phyloP scores from a whole-genome alignment of 2,797 vertebrate genomes.

The Melanotaenia nigrans region DNA sequence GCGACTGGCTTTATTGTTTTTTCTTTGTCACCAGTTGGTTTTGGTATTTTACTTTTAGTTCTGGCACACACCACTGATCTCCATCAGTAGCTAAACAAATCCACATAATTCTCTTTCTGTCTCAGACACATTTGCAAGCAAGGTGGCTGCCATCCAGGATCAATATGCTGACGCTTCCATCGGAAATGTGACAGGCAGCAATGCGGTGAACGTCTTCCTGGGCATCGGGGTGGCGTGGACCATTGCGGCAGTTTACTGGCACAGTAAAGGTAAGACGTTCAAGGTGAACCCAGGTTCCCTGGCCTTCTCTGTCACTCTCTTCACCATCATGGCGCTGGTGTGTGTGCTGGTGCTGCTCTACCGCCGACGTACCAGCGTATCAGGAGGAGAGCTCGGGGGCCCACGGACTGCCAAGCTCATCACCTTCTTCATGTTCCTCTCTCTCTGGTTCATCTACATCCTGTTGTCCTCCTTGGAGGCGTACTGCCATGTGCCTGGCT shows the following conservation, averaged over 20 bases:
- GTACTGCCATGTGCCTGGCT: conserved; percentile 86
- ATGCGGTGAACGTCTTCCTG: conserved; percentile 90
- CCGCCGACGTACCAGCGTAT: conserved; percentile 81
- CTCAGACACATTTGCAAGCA: conserved; percentile 90
- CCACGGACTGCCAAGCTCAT: conserved; percentile 86
- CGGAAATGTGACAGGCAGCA: conserved; percentile 90
- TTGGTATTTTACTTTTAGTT: no score
- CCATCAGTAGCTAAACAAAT: neutral
- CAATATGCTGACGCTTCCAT: conserved; percentile 89
- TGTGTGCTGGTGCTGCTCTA: conserved; percentile 82
- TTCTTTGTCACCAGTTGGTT: neutral
- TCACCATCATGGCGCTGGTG: conserved; percentile 85
- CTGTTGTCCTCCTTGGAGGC: conserved; percentile 87
- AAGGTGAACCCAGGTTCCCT: conserved; percentile 84
- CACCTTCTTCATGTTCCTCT: conserved; percentile 83
- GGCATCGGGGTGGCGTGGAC: conserved; percentile 91
- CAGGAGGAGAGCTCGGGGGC: conserved; percentile 86
- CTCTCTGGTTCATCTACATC: conserved; percentile 88
- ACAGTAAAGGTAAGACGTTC: conserved; percentile 80
- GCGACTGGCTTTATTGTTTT: neutral
- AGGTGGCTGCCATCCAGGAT: conserved; percentile 90
- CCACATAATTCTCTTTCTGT: neutral
- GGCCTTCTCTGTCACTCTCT: conserved; percentile 90
- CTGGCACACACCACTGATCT: neutral
- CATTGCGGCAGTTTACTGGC: conserved; percentile 87